Base-by-base conservation (phyloP, 2,113 vertebrate species). In the Ranitomeya imitator region DNA sequence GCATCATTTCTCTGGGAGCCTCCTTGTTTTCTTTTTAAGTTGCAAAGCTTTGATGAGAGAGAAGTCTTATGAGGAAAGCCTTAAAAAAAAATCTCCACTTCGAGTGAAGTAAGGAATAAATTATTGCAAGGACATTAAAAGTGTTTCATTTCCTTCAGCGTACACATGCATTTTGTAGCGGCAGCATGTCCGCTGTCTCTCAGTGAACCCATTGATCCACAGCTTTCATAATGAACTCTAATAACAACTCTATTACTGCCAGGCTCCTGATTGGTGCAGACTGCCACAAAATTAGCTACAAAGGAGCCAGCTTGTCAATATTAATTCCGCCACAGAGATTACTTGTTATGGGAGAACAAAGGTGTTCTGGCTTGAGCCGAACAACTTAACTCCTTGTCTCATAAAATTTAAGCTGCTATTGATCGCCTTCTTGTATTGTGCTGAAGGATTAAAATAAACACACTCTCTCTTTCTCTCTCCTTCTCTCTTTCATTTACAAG, bases 241-340 rank as follows among this genome's bases (percentile, higher is more conserved):
- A 95, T 96, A 96, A 96, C 95, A 96, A 97, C 97, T 97, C 96
- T 94, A 96, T 98, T 96, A 96, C 95, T 91, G 93, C 93, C 86
- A 90, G 92, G 91, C 93, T 93, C 91, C 95, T 92, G 93, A 96
- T 95, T 97, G 97, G 96, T 94, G 94, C 94, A 91, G 93, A 93
- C 90, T 93, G 93, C 93, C 94, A 96, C 95, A 95, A 96, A 97
- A 98, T 97, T 96, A 97, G 96, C 94, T 95, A 93, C 95, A 94
- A 94, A 96, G 95, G 95, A 95, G 96, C 95, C 92, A 90, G 93
- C 92, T 93, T 97, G 96, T 96, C 97, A 97, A 96, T 96, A 96
- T 96, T 96, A 93, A 96, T 97, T 95, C 96, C 79, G 86, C 93
- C 88, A 89, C 94, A 94, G 93, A 95, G 96, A 96, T 96, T 95